Conservation (phyloP, 2,797 vertebrate genomes). For the Melanitta fusca region DNA sequence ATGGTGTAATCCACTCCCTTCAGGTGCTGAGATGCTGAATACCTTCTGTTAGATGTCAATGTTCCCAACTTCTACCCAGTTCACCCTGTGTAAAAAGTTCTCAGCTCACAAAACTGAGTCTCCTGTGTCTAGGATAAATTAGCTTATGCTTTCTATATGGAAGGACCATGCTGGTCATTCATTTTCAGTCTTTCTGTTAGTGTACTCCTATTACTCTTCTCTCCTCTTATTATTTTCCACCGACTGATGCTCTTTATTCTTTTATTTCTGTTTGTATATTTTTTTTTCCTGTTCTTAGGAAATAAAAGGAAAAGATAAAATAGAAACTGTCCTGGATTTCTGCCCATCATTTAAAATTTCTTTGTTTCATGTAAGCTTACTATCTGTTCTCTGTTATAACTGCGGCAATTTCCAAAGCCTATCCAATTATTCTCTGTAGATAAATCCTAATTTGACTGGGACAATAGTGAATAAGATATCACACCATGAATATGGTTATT, state of each 20-base stretch:
- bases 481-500: background rate
- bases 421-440: background rate
- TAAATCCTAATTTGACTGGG: background rate
- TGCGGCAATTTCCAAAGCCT: background rate
- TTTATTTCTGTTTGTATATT: background rate
- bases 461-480: background rate
- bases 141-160: background rate
- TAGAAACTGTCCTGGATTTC: background rate
- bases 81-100: background rate
- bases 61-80: accelerated
- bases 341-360: background rate
- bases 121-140: background rate
- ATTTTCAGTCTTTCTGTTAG: background rate
- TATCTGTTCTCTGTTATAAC: background rate
- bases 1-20: background rate
- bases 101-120: background rate
- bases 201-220: background rate
- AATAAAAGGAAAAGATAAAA: background rate
- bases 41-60: background rate
- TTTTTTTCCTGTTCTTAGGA: background rate
- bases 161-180: background rate
- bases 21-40: background rate
- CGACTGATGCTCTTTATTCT: background rate
- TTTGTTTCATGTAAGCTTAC: background rate
- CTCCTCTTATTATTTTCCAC: background rate